phyloP scores from a whole-genome alignment of 1,140 invertebrate species.

The Scaptodrosophila lebanonensis region DNA sequence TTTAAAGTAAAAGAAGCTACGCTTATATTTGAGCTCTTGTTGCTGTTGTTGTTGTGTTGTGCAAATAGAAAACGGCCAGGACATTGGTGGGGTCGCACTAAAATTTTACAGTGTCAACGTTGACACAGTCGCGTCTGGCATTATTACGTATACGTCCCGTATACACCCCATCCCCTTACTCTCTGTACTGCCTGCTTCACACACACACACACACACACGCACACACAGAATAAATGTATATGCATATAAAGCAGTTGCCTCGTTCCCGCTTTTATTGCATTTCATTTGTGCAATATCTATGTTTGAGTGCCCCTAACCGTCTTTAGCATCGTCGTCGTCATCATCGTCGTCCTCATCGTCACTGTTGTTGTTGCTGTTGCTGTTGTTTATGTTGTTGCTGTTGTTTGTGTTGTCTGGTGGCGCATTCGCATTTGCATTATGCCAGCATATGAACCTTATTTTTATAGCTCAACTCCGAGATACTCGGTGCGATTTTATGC shows the following conservation, averaged over 20 bases:
- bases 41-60: constrained; percentile 26
- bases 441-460: too few relatives aligned
- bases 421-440: too few relatives aligned
- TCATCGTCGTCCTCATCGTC: too few relatives aligned
- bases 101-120: constrained; percentile 37
- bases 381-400: too few relatives aligned
- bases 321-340: too few relatives aligned
- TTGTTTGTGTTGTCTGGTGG: too few relatives aligned
- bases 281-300: constrained; percentile 37
- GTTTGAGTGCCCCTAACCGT: too few relatives aligned
- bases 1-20: constrained; percentile 47
- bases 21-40: too few relatives aligned
- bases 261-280: constrained; percentile 58
- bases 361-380: too few relatives aligned
- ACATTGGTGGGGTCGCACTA: constrained; percentile 25
- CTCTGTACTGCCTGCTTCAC: background rate
- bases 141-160: constrained; percentile 32
- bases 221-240: constrained; percentile 58
- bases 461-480: too few relatives aligned
- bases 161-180: constrained; percentile 11
- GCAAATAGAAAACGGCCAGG: constrained; percentile 13
- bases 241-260: constrained; percentile 69
- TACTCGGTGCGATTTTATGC: too few relatives aligned
- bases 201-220: constrained; percentile 7
- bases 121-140: constrained; percentile 29